Percentiles rank a stretch among this genome's conserved stretches.
Evolutionary conservation across 2,113 vertebrate species (phyloP).

Genomic region (Brachionichthys hirsutus): DNA sequence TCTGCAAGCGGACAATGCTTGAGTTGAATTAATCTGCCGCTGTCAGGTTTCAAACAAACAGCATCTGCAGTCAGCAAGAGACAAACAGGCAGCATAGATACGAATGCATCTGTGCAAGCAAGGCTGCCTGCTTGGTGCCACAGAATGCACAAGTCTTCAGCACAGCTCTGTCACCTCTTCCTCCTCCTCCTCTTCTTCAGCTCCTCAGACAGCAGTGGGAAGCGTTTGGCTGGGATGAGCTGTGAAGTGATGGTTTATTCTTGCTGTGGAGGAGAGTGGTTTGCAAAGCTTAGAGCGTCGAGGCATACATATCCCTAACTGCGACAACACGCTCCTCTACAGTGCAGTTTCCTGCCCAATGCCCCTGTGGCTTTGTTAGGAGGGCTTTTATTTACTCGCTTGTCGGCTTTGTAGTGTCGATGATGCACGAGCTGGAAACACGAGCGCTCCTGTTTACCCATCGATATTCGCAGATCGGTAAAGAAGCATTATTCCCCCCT

Average conservation of each 20-base stretch:
- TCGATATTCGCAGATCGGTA: not conserved
- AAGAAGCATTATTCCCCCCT: too few relatives aligned
- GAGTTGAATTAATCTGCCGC: too few relatives aligned
- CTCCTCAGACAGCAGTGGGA: conserved; percentile 38
- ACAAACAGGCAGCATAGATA: not conserved
- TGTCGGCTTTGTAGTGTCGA: not conserved
- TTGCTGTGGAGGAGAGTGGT: conserved; percentile 49
- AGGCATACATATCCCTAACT: too few relatives aligned
- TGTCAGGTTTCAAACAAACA: too few relatives aligned
- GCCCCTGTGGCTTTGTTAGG: conserved; percentile 5
- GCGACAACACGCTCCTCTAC: conserved; percentile 2
- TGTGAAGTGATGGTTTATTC: conserved; percentile 58
- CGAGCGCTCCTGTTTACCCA: not conserved
- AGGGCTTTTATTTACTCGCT: not conserved
- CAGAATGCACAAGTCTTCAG: not conserved
- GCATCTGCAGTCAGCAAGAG: conserved; percentile 2
- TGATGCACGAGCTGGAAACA: conserved; percentile 5
- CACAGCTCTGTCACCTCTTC: conserved; percentile 5
- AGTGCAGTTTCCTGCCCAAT: conserved; percentile 4
- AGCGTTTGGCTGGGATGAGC: conserved; percentile 34
- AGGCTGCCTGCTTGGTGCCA: conserved; percentile 2
- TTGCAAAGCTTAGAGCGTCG: conserved; percentile 17
- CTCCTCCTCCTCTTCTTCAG: not conserved
- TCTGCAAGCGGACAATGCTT: too few relatives aligned
- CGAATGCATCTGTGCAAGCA: not conserved